Base-by-base conservation (phyloP, 2,113 vertebrate genomes). In the Hippoglossus stenolepis region DNA sequence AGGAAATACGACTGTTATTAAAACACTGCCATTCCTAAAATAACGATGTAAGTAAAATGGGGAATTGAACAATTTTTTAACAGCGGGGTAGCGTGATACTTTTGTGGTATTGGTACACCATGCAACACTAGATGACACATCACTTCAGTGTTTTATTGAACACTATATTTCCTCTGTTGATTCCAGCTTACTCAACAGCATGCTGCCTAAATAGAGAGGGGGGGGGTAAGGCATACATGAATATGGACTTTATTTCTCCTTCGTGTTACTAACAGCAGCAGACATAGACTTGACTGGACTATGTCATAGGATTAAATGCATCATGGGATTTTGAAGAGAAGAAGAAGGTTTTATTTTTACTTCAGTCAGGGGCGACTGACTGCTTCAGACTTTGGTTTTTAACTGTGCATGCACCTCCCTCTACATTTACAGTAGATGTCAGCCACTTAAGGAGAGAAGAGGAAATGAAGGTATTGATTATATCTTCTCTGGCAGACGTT, bases 381-480 rank as follows among this genome's bases (percentile, higher is more conserved):
- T 71, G 74, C 80, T 75, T 80, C 26, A 71, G 24, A 61, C 28
- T 2, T 10, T 64, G 57, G 49, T 63, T 20, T 82, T 70, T 77
- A 40, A 51, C 5, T 53, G 12, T 13, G 40, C 47, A 21, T 21
- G 7, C 69, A 60, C n/a, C 18, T 51, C 13, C 18, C 12, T 38
- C n/a, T 43, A 11, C 17, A 20, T 12, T 14, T 17, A 60, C 4
- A 26, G 10, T 24, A 57, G 47, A 51, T 18, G 47, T 43, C 40
- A 43, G 40, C 40, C 40, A 43, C 40, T 43, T 43, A 12, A 13
- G 12, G 40, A 12, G 40, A 13, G 40, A 12, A 43, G 11, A 43
- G 11, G 13, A 43, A 43, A 2, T 3, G 0, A 43, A 43, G 40
- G 40, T 13, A 13, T 11, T 43, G 11, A 40, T 40, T 11, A 43